Base-by-base conservation (phyloP, 2,113 vertebrate genomes). In the Suncus etruscus region DNA sequence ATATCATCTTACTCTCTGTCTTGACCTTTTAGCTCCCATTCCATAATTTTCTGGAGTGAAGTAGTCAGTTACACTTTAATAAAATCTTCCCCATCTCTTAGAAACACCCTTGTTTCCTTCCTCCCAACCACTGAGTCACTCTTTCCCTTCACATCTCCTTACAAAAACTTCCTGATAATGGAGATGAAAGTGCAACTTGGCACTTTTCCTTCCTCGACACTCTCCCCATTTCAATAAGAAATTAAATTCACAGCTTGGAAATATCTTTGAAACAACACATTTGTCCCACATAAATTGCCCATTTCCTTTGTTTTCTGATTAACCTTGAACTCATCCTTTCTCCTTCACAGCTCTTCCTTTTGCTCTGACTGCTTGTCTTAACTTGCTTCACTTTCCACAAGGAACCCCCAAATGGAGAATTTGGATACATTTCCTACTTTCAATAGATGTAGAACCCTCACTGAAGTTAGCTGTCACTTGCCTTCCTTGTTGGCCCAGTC, bases 121-220 rank as follows among this genome's bases (percentile, higher is more conserved):
- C 63, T 91, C 51, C 29, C 20, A 51, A 86, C 58, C 83, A 10
- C 87, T 95, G 94, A 96, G 65, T 97, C 94, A 95, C 24, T 47
- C 58, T 87, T 88, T 94, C 92, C 87, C 51, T 51, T 84, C 87
- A 74, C 61, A 51, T 83, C 70, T 92, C 89, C 83, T 63, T 81
- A 47, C 51, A 61, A 72, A 90, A 65, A 54, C 32, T 75, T 91
- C 45, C 70, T 39, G 1, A 45, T 50, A 51, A 32, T 66, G 76
- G 72, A 84, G 82, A 70, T 74, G 69, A 87, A 87, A 82, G 72
- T 69, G 45, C 68, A 25, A 4, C 86, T 66, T 86, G 78, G 94
- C 83, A 4, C 76, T 31, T 31, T 51, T 48, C 61, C 65, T 31
- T 68, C 68, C 32, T 54, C 27, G 2, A 63, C 76, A 66, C 47